Base-by-base conservation (phyloP, 2,888 invertebrate genomes). In the Archaeoteleia sp. region DNA sequence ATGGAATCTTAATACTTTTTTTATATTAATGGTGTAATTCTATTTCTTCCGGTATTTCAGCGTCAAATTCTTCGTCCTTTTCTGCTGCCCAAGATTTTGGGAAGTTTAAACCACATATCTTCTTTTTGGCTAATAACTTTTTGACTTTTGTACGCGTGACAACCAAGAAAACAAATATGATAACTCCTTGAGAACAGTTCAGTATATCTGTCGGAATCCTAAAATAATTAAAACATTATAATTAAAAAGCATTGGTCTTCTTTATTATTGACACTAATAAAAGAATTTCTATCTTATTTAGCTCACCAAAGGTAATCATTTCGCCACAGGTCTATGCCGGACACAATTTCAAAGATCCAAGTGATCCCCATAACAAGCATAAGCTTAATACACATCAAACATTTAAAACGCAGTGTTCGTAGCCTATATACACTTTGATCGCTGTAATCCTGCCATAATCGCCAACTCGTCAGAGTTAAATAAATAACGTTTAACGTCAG, bases 281-380 rank as follows among this genome's bases (percentile, higher is more conserved):
- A n/a, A n/a, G n/a, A n/a, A n/a, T n/a, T n/a, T n/a, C n/a, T n/a
- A 29, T n/a, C 29, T n/a, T 12, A 30, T 32, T 23, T n/a, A 35
- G 20, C 54, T 13, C n/a, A 63, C 63, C 63, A 63, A 15, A 49
- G 9, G 20, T 40, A 29, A 40, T 35, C 27, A 29, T 42, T 30
- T n/a, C 8, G 8, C 55, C 40, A 40, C 25, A 43, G 45, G 6
- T 45, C 17, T 2, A 67, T 43, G 0, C 54, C 55, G 6, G 88
- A 88, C 8, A 88, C 83, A 8, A 92, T 87, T 83, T 92, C 92
- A 73, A 92, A 92, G 68, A 90, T 87, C 92, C 92, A 92, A 0
- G 90, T 88, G 39, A 92, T 86, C 1, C 92, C 92, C 91, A 91
- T 92, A 0, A 92, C 88, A 2, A 91, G 83, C 72, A 91, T 90